Evolutionary conservation across 2,888 invertebrate species (phyloP), one percentile per base, ranked within the genome.

Genomic region (Lysandra bellargus): DNA sequence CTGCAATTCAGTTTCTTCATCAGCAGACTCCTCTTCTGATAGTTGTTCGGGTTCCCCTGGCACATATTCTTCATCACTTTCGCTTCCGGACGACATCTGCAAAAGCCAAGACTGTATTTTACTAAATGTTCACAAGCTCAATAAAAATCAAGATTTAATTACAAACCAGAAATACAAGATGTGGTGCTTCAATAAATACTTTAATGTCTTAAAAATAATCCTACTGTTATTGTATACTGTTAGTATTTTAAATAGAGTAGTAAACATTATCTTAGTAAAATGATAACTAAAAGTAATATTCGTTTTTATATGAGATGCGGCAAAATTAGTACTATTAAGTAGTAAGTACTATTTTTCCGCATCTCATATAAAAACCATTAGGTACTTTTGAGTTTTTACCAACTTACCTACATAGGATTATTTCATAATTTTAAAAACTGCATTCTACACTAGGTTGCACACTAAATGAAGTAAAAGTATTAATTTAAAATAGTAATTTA

Each of bases 1-100:
- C 77, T 95, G 95, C 81, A 92, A 84, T 33, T 95, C 95, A 79
- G 96, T 96, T 84, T 96, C 96, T 57, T 93, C 94, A 83, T 96
- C 95, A 1, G 95, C 96, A 0, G 96, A 96, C 79, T 96, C 96
- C 83, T 95, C 96, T 89, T 97, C 97, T 0, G 97, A 97, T 7
- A 96, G 91, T 81, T 95, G 91, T 86, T 96, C 96, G 78, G 95
- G 95, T 82, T 94, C 95, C 82, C 95, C 96, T 49, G 97, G 97
- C 81, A 96, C 95, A 87, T 97, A 98, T 86, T 98, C 97, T 83
- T 97, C 97, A 88, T 98, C 98, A 87, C 97, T 97, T 82, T 97
- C 97, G 83, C 97, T 96, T 79, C 96, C 97, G 17, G 96, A 96
- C 17, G 94, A 94, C 94, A 94, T 94, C 93, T 94, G 86, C 79